Evolutionary conservation across 2,797 vertebrate species (phyloP), one percentile per base, ranked within the genome.

Genomic region (Halcyon chelicuti): DNA sequence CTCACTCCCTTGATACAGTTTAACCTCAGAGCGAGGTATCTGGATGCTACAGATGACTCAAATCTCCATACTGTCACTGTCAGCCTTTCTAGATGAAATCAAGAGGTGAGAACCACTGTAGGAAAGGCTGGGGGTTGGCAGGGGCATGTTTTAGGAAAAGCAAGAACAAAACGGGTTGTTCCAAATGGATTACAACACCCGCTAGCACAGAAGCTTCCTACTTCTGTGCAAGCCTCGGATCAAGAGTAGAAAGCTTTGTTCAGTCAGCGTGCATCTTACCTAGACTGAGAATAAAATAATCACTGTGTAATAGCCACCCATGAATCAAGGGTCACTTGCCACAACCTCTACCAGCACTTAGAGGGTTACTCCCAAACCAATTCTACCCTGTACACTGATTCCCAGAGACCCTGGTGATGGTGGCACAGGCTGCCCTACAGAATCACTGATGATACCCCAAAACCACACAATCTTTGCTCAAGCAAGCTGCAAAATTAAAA

Each of bases 301-400:
- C 19, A 5, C 1, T 9, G 19, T 35, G 42, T 49, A 55, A 74
- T 1, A 71, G 3, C 55, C 55, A 12, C 4, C 31, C 37, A 47
- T 5, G 51, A 66, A 76, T 39, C 35, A 37, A 2, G 1, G 4
- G 57, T 2, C 52, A 26, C 0, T 7, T 37, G 39, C 12, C 2
- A 4, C 8, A 40, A 60, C 4, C 60, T 46, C 46, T 47, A 37
- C 17, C 37, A 22, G 46, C 63, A 28, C 29, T 25, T 4, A 2
- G 2, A 11, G 47, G 1, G 31, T 7, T 11, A 17, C 51, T 49
- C 51, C 35, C 40, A 10, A 19, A 26, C 29, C 66, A 72, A 29
- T 9, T 28, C 83, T 2, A 2, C 39, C 14, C 39, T 35, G 40
- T 20, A 20, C 0, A 28, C 20, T 26, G 51, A 46, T n/a, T 61